phyloP scores from a whole-genome alignment of 2,797 vertebrate genomes.

The Hypotaenidia philippensis region DNA sequence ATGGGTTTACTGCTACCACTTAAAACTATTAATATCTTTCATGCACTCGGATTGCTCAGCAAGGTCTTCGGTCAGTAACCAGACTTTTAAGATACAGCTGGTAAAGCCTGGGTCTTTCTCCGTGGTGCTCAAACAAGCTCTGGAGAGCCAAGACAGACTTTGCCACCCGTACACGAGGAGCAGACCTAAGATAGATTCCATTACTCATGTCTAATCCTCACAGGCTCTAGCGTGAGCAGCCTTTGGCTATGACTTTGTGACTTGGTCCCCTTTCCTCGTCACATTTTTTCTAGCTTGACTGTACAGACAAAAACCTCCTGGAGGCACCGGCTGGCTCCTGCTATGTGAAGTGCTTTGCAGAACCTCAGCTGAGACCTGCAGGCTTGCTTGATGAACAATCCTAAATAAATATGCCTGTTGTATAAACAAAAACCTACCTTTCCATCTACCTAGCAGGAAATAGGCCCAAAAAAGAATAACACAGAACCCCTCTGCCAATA shows the following conservation, averaged over 20 bases:
- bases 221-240: neutral
- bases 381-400: neutral
- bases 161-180: rapidly evolving
- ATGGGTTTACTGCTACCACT: neutral
- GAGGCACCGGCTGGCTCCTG: neutral
- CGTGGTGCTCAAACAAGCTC: neutral
- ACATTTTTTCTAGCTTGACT: neutral
- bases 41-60: neutral
- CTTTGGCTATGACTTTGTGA: neutral
- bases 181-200: neutral
- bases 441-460: constrained; percentile 11
- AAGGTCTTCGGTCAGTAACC: neutral
- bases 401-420: neutral
- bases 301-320: neutral
- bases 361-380: neutral
- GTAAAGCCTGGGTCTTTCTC: neutral
- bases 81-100: neutral
- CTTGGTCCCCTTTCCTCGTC: neutral
- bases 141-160: neutral
- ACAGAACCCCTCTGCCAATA: neutral
- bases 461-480: neutral
- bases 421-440: neutral
- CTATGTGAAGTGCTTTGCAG: neutral
- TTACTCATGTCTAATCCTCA: neutral
- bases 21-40: neutral